These are phyloP conservation scores for Acholoe squamosa DNA, from an alignment of 2,888 invertebrate genomes.

Conservation along the genomic window DNA sequence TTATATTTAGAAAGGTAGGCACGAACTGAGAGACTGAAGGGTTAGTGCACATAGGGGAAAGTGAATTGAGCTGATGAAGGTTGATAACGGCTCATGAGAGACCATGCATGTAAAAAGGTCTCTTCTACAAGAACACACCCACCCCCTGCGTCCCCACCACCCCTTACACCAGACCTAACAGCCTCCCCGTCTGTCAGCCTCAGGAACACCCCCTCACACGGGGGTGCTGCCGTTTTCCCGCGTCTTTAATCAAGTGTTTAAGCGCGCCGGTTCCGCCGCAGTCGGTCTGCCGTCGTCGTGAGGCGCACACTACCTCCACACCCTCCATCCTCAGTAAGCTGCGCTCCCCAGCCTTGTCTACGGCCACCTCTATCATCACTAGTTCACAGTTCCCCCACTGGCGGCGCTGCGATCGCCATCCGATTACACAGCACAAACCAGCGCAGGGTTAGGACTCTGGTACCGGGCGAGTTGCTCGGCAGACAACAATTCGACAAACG, in stretches of 20 bases:
- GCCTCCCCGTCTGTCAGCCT: slow-evolving; percentile 3
- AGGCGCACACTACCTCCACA: not conserved
- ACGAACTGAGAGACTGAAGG: no score
- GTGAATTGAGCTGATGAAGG: no score
- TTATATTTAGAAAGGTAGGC: no score
- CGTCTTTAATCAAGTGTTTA: slow-evolving; percentile 54
- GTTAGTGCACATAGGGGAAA: no score
- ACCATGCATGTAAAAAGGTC: no score
- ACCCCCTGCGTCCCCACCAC: no score
- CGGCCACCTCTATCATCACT: not conserved
- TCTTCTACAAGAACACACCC: no score
- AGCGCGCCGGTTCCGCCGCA: slow-evolving; percentile 37
- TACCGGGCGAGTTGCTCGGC: not conserved
- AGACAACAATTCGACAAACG: slow-evolving; percentile 47
- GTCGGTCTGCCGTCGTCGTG: slow-evolving; percentile 2
- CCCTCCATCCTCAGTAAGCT: not conserved
- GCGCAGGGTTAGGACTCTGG: slow-evolving; percentile 19
- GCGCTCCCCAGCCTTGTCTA: not conserved
- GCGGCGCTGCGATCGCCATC: not conserved
- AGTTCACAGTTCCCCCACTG: not conserved
- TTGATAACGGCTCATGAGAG: no score
- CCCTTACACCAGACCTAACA: no score
- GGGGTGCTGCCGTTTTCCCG: slow-evolving; percentile 30
- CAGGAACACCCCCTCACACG: not conserved
- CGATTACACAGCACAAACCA: slow-evolving; percentile 25